Percentiles rank a stretch among this genome's conserved stretches.
Conservation (phyloP, 2,888 invertebrate species). For the Melinaea menophilus region DNA sequence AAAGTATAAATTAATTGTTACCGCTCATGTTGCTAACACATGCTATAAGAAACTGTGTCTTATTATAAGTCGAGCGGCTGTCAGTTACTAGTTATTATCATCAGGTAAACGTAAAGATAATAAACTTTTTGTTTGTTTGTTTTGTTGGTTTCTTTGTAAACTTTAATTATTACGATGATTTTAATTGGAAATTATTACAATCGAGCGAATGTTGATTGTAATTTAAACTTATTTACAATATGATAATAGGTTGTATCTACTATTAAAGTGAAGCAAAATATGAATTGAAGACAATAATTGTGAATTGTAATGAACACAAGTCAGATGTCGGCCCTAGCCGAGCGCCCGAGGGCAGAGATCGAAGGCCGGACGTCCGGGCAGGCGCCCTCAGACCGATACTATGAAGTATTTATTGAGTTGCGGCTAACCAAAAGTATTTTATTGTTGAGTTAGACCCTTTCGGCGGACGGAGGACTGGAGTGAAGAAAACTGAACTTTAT, state of each 20-base stretch:
- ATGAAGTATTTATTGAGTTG: conserved; percentile 78
- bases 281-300: background rate
- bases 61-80: too few relatives aligned
- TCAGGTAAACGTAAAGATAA: too few relatives aligned
- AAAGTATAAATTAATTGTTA: too few relatives aligned
- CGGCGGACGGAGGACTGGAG: conserved; percentile 33
- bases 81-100: too few relatives aligned
- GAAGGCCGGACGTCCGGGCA: conserved; percentile 72
- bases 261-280: background rate
- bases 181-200: too few relatives aligned
- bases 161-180: too few relatives aligned
- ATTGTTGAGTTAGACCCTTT: conserved; percentile 70
- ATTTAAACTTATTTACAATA: background rate
- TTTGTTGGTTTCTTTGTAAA: too few relatives aligned
- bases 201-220: too few relatives aligned
- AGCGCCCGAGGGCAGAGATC: conserved; percentile 64
- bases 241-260: background rate
- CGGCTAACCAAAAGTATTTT: conserved; percentile 74
- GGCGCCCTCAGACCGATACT: conserved; percentile 71
- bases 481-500: conserved; percentile 37
- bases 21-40: too few relatives aligned
- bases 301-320: background rate
- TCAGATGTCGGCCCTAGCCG: conserved; percentile 4
- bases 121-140: too few relatives aligned
- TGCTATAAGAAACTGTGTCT: too few relatives aligned